Conservation (phyloP, 2,888 invertebrate genomes). For the Machimus atricapillus region DNA sequence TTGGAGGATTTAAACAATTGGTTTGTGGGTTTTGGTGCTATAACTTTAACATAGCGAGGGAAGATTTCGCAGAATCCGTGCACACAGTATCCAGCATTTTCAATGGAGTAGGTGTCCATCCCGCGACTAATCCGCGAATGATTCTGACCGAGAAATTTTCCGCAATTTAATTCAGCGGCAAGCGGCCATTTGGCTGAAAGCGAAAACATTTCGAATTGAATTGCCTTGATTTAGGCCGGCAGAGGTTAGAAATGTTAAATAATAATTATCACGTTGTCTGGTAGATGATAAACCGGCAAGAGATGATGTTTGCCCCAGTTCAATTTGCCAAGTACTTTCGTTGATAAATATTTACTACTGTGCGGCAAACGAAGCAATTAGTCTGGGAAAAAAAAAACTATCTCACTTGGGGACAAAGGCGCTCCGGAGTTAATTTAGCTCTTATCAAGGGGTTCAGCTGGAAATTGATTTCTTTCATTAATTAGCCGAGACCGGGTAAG, state of each 20-base stretch:
- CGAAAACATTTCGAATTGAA: background rate
- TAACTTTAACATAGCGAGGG: background rate
- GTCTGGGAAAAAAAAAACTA: background rate
- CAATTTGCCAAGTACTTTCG: background rate
- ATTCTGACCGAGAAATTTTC: background rate
- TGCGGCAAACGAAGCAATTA: background rate
- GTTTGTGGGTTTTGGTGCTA: background rate
- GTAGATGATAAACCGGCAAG: background rate
- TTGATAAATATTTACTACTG: conserved; percentile 10
- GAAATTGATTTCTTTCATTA: background rate
- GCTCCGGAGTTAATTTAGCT: background rate
- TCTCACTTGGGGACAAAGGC: background rate
- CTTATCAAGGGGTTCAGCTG: background rate
- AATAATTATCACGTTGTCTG: background rate
- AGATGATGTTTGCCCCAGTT: conserved; percentile 1
- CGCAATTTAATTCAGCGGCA: background rate
- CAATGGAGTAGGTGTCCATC: conserved; percentile 3
- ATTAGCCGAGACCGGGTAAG: background rate
- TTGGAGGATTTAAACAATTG: background rate
- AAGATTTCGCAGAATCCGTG: background rate
- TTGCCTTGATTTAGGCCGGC: background rate
- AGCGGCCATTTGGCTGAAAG: background rate
- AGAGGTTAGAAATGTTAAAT: conserved; percentile 17
- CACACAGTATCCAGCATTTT: conserved; percentile 28
- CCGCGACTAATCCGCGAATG: background rate